Evolutionary conservation across 2,797 vertebrate species (phyloP), one percentile per base, ranked within the genome.

Genomic region (Chelon auratus): DNA sequence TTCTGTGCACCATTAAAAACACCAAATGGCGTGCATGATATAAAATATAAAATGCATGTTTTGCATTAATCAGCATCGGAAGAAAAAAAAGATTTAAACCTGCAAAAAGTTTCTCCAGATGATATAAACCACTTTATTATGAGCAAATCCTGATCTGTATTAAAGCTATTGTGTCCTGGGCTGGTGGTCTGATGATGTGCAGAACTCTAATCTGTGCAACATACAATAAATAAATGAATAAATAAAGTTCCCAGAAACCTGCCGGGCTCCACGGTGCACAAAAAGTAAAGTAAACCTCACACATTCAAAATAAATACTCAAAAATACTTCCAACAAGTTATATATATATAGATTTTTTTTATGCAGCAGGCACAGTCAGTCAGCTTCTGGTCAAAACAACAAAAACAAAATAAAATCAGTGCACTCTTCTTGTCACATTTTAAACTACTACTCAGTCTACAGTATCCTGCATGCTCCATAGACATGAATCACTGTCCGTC

Each of bases 311-410:
- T 11, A 64, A 5, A 22, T 3, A 58, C 14, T 18, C 9, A n/a
- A 57, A 60, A 75, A 85, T 51, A 70, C 40, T 24, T 61, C 48
- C 3, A 39, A 18, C 37, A 4, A 26, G 24, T 26, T 26, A 26
- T 26, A 26, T 26, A 4, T 26, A 26, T 3, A 26, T 3, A 24
- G 2, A 24, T 33, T 33, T 33, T 18, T 39, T 33, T 58, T 62
- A 62, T 55, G 67, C 72, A 76, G 77, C 75, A 69, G 78, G 61
- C 50, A 76, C 37, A 56, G 9, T 48, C 54, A 73, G 48, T 51
- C 22, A 53, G 45, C 15, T 56, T 42, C 50, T 55, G 50, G 43
- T 74, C 42, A 33, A 43, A 72, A 53, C 11, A 37, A 39, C 13
- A 36, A 57, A 62, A 57, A 42, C 9, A 26, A 14, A 75, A 63